phyloP scores from a whole-genome alignment of 1,140 invertebrate genomes.

The Aphis craccivora region DNA sequence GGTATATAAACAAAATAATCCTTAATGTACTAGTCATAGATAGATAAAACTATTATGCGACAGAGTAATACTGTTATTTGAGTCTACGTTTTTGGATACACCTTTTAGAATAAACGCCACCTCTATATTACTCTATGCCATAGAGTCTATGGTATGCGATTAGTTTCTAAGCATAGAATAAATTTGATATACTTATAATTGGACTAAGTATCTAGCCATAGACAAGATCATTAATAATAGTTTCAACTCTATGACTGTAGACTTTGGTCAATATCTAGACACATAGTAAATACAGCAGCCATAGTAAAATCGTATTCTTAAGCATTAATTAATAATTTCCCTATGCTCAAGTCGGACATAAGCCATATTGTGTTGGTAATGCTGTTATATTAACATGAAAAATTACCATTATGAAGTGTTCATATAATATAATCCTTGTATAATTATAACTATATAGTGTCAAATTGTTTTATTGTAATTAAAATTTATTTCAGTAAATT shows the following conservation, averaged over 20 bases:
- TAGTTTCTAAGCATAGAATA: too few species aligned
- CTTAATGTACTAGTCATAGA: too few species aligned
- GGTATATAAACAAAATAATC: neutral
- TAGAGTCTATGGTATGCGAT: too few species aligned
- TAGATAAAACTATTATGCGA: too few species aligned
- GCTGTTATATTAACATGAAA: neutral
- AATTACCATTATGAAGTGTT: neutral
- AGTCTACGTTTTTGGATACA: too few species aligned
- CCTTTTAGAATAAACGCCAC: too few species aligned
- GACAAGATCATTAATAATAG: too few species aligned
- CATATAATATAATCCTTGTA: neutral
- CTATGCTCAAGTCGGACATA: neutral
- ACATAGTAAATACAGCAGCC: neutral
- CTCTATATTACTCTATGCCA: too few species aligned
- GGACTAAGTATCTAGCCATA: too few species aligned
- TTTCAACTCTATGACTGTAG: too few species aligned
- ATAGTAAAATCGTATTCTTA: neutral
- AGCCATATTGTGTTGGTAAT: neutral
- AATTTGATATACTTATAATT: too few species aligned
- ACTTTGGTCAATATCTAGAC: neutral
- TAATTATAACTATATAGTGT: neutral
- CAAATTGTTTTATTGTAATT: neutral
- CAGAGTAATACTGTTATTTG: too few species aligned
- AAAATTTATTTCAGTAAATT: neutral
- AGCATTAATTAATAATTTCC: neutral